Evolutionary conservation across 2,113 vertebrate genomes (phyloP).

Genomic region (Oryzias javanicus): DNA sequence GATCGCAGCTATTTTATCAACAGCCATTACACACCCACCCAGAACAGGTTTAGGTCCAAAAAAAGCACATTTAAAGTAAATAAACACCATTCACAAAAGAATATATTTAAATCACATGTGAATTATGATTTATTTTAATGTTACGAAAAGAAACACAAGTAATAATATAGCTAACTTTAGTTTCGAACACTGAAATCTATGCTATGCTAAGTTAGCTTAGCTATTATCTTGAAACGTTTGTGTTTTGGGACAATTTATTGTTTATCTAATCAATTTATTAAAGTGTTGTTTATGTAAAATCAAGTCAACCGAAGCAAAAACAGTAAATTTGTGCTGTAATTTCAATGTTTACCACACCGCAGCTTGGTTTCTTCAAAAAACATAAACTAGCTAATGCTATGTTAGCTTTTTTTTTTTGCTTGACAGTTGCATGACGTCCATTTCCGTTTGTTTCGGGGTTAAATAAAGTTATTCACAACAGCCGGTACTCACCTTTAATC

Average conservation of each 20-base stretch:
- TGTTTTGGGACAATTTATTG: no score
- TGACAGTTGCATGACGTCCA: neutral
- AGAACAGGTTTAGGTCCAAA: neutral
- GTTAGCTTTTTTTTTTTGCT: slow-evolving; percentile 37
- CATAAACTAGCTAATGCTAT: slow-evolving; percentile 41
- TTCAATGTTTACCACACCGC: slow-evolving; percentile 7
- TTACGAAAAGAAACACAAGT: neutral
- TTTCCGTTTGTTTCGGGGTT: neutral
- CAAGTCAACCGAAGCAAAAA: neutral
- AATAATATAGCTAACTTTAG: neutral
- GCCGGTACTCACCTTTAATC: slow-evolving; percentile 41
- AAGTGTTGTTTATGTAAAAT: rapidly evolving
- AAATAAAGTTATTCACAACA: no score
- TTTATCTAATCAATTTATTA: rapidly evolving
- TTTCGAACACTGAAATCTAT: slow-evolving; percentile 3
- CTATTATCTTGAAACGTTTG: neutral
- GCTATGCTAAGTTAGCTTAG: slow-evolving; percentile 47
- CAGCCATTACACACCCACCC: neutral
- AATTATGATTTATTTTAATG: neutral
- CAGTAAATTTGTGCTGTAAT: neutral
- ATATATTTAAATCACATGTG: no score
- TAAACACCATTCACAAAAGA: neutral
- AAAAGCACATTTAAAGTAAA: neutral
- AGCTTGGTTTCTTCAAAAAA: slow-evolving; percentile 11
- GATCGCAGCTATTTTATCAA: slow-evolving; percentile 1